Base-by-base conservation (phyloP, 1,140 invertebrate species). In the Zaprionus vittiger region DNA sequence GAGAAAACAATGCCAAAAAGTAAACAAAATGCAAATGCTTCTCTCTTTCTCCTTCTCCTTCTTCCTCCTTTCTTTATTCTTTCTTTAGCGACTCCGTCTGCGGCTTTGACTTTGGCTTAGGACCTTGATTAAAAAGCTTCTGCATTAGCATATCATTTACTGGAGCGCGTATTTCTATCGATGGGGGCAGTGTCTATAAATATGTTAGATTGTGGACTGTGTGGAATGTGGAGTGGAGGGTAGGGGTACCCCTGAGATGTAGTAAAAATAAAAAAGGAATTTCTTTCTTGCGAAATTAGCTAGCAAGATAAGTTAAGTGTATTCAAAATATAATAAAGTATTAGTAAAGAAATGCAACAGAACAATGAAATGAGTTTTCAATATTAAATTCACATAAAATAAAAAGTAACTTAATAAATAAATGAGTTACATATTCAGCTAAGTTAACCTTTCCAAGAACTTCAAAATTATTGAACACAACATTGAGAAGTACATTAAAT, bases 121-220 rank as follows among this genome's bases (percentile, higher is more conserved):
- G 49, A 81, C 85, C 85, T 89, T 89, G 86, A 90, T 89, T 89
- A 89, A 89, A 90, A 89, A 81, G 84, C 84, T 89, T 76, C 80
- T 47, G 83, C 79, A 89, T 89, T 90, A 89, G 84, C 84, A 89
- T 89, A 89, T 84, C 84, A 89, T 89, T 89, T 89, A 55, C 78
- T 76, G 60, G 64, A 73, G 55, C 71, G 20, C 4, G 64, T 62
- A 62, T 61, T 60, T 24, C 14, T 52, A 59, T 56, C 41, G 41
- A 17, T 17, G n/a, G 34, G 41, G 63, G 15, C 57, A 73, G 31
- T 69, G 64, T 89, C 83, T 84, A 89, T 69, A 80, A 83, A 83
- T 74, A 83, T 22, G 4, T 34, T 38, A n/a, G 37, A 22, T 22
- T 11, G 31, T 49, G 17, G 2, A 17, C 6, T 31, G 28, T 37